A percentile compares a stretch with the other conserved stretches of the same genome.
These are phyloP conservation scores for Patella vulgata DNA, from an alignment of 1,140 invertebrate genomes.

Conservation along the genomic window DNA sequence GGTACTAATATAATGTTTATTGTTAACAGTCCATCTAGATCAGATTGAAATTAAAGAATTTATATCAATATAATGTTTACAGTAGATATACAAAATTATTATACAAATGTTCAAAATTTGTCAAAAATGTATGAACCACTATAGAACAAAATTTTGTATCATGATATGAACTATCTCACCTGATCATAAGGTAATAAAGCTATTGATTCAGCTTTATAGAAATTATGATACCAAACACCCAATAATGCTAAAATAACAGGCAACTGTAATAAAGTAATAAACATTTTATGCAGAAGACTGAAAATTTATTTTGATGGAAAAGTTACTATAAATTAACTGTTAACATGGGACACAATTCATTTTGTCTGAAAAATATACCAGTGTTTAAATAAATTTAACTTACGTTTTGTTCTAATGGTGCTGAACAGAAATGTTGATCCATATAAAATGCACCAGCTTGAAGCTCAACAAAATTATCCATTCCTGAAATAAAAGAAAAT, in stretches of 20 bases:
- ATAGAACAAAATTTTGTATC: not conserved
- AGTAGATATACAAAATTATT: not conserved
- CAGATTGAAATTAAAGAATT: not conserved
- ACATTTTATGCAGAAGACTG: not conserved
- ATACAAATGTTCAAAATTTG: too few relatives aligned
- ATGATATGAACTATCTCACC: conserved; percentile 47
- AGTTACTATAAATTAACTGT: too few relatives aligned
- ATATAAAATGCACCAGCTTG: conserved; percentile 91
- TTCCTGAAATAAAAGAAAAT: conserved; percentile 73
- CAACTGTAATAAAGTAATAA: conserved; percentile 72
- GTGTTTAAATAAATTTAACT: too few relatives aligned
- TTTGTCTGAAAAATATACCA: too few relatives aligned
- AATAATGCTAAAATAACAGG: conserved; percentile 94
- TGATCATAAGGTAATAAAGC: conserved; percentile 95
- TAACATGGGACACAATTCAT: not conserved
- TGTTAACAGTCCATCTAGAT: too few relatives aligned
- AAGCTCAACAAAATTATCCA: conserved; percentile 94
- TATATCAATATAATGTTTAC: not conserved
- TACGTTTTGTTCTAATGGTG: conserved; percentile 95
- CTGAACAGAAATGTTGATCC: conserved; percentile 91
- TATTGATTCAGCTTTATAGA: conserved; percentile 94
- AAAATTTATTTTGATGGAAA: not conserved
- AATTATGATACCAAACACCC: conserved; percentile 97
- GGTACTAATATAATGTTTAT: too few relatives aligned
- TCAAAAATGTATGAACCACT: too few relatives aligned